Evolutionary conservation across 1,140 invertebrate genomes (phyloP).

Genomic region (Macrosteles quadrilineatus): DNA sequence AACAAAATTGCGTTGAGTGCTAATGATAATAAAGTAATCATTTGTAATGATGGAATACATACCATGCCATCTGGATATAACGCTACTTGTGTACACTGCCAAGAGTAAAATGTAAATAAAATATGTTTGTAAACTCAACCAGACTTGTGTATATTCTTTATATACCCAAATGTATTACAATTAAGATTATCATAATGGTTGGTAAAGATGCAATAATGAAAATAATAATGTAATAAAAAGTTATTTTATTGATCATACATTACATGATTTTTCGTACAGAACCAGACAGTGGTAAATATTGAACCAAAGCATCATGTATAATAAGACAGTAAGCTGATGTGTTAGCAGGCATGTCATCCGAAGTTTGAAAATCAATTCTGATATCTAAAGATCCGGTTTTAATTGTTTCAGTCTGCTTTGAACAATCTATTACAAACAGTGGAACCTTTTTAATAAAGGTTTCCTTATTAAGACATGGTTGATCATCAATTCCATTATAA

Average conservation of each 20-base stretch:
- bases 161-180: too few relatives aligned
- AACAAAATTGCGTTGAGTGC: conserved; percentile 32
- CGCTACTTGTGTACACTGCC: not conserved
- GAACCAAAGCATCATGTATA: not conserved
- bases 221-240: too few relatives aligned
- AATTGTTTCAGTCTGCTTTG: conserved; percentile 16
- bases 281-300: not conserved
- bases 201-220: too few relatives aligned
- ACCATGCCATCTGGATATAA: conserved; percentile 33
- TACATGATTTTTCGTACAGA: conserved; percentile 1
- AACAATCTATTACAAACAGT: conserved; percentile 18
- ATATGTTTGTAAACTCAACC: too few relatives aligned
- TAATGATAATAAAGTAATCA: conserved; percentile 35
- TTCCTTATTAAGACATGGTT: not conserved
- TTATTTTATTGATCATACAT: not conserved
- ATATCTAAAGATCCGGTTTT: conserved; percentile 23
- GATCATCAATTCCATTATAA: conserved; percentile 19
- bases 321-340: conserved; percentile 42
- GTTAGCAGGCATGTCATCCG: conserved; percentile 44
- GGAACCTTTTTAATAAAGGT: not conserved
- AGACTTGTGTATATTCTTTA: too few relatives aligned
- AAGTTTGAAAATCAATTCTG: conserved; percentile 20
- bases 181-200: too few relatives aligned
- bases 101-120: too few relatives aligned
- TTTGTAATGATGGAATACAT: conserved; percentile 28